Conservation (phyloP, 2,113 vertebrate species). For the Cathartes aura region DNA sequence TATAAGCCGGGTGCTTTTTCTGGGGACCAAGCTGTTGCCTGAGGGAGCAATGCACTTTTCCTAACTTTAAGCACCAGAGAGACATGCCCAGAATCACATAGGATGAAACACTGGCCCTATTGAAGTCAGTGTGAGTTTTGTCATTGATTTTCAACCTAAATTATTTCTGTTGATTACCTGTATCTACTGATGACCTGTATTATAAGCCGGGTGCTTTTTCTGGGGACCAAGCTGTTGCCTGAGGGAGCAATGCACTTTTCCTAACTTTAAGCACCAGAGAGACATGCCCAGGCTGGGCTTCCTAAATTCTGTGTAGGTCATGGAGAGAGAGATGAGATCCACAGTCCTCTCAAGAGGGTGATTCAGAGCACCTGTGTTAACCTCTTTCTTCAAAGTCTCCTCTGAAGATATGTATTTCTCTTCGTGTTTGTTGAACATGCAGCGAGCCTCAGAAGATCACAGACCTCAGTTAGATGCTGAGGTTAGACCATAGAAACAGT, state of each 20-base stretch:
- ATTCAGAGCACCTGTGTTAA: background rate
- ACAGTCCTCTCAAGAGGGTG: accelerated
- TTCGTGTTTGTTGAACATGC: background rate
- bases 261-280: background rate
- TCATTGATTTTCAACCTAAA: background rate
- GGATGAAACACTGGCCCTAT: background rate
- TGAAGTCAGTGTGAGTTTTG: background rate
- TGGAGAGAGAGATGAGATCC: background rate
- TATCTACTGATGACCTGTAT: background rate
- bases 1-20: background rate
- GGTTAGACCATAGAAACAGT: background rate
- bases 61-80: background rate
- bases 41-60: background rate
- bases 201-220: background rate
- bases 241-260: background rate
- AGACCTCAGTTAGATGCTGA: background rate
- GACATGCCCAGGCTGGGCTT: background rate
- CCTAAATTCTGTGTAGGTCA: background rate
- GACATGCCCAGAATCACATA: background rate
- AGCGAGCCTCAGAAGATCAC: background rate
- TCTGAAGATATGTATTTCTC: background rate
- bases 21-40: background rate
- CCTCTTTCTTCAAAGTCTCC: background rate
- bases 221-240: background rate
- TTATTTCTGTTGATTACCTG: background rate